Base-by-base conservation (phyloP, 2,888 invertebrate species). In the Cordilura impudica region DNA sequence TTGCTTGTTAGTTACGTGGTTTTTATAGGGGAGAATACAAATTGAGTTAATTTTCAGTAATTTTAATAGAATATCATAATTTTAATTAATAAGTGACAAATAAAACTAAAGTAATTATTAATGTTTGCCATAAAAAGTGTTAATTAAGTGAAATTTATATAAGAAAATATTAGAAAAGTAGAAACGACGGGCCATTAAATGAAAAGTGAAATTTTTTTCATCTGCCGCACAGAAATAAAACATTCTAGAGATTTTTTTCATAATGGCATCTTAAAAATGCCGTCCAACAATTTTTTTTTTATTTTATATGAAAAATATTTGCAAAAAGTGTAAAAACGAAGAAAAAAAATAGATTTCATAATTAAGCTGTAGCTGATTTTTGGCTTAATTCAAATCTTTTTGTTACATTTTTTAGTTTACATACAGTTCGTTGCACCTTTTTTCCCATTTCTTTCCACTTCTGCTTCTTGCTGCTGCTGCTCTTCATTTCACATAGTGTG, bases 371-470 rank as follows among this genome's bases (percentile, higher is more conserved):
- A 29, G 26, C 10, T 16, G 19, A 14, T 51, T 21, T 21, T 16
- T 31, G 29, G 16, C 29, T 31, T 23, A 51, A 47, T 49, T 72
- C 18, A 54, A n/a, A 12, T 51, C 21, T 60, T 67, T 63, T 73
- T 49, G 73, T 53, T 29, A 12, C 60, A 69, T 72, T 45, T 60
- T 70, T 67, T 66, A 73, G 69, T 78, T 74, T 74, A 65, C 65
- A 67, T 70, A 58, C 65, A 78, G 78, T 78, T 78, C 74, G 78
- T 78, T 78, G 78, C 78, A 78, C 74, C 78, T 78, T 78, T 78
- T 78, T 65, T 78, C 61, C 47, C 67, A 31, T 65, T 56, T 60
- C 18, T 31, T 69, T 58, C 54, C 61, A 6, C 49, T 51, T 73
- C 43, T 23, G 39, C 29, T 45, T 43, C 18, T 61, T 45, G 47